phyloP scores from a whole-genome alignment of 53 echinoderm and acorn worm species.

The Echinometra lucunter region DNA sequence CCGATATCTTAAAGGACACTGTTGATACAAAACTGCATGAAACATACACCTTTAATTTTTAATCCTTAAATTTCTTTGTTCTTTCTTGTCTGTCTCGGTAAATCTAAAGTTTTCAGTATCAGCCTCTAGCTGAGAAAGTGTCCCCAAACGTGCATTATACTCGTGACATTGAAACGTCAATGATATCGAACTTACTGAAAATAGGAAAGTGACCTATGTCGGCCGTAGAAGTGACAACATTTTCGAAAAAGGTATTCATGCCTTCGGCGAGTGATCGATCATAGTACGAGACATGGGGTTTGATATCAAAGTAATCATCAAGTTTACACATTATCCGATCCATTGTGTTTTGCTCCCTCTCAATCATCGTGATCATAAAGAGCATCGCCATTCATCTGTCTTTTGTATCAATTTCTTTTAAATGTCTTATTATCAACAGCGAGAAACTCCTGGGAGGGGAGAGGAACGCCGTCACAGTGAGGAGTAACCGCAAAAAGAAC shows the following conservation, averaged over 20 bases:
- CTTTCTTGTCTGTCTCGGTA: no score
- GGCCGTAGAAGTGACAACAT: neutral
- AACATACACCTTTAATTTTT: no score
- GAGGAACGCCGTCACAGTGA: slow-evolving; percentile 23
- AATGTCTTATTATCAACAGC: slow-evolving; percentile 23
- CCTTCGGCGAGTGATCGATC: slow-evolving; percentile 3
- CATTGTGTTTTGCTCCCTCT: neutral
- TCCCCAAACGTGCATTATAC: neutral
- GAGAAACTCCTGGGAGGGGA: slow-evolving; percentile 70
- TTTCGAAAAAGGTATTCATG: neutral
- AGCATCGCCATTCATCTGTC: neutral
- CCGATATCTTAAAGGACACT: no score
- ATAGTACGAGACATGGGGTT: neutral
- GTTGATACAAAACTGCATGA: no score
- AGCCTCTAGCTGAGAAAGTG: no score
- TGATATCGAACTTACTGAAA: neutral
- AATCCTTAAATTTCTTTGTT: no score
- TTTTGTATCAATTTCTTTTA: neutral
- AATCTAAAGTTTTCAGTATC: no score
- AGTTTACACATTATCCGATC: neutral
- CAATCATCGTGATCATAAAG: neutral
- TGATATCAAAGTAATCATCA: neutral
- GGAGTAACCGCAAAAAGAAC: slow-evolving; percentile 66
- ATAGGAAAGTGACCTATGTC: neutral
- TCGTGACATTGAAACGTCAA: neutral